A percentile compares a stretch with the other conserved stretches of the same genome.
phyloP scores from a whole-genome alignment of 2,797 vertebrate genomes.

The Neoniphon sammara region DNA sequence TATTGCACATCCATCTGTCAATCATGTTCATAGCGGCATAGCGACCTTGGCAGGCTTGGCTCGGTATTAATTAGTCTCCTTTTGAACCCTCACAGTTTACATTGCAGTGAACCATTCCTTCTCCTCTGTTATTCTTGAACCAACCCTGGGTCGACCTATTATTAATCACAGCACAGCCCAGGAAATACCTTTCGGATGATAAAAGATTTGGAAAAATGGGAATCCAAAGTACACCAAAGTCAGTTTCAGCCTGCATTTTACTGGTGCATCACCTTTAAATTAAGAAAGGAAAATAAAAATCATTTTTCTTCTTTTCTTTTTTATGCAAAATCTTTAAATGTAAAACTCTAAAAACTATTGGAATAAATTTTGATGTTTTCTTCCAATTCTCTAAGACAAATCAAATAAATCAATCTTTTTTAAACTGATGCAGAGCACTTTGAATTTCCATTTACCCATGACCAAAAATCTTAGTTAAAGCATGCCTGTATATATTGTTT shows the following conservation, averaged over 20 bases:
- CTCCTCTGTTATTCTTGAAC: slow-evolving; percentile 64
- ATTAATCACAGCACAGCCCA: slow-evolving; percentile 61
- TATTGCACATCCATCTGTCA: slow-evolving; percentile 71
- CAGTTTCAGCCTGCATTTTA: slow-evolving; percentile 12
- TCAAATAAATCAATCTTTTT: slow-evolving; percentile 19
- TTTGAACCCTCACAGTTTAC: slow-evolving; percentile 64
- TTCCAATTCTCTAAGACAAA: slow-evolving; percentile 6
- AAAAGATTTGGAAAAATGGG: slow-evolving; percentile 49
- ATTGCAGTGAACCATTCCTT: slow-evolving; percentile 58
- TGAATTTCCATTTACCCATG: slow-evolving; percentile 17
- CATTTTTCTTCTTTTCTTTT: too few species aligned
- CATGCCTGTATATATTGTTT: slow-evolving; percentile 15
- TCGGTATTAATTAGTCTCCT: slow-evolving; percentile 59
- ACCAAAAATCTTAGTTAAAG: slow-evolving; percentile 51
- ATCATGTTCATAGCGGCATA: slow-evolving; percentile 70
- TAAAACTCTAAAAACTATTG: not conserved
- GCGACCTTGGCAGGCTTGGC: slow-evolving; percentile 63
- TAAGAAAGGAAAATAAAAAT: not conserved
- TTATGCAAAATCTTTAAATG: not conserved
- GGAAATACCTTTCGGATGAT: slow-evolving; percentile 46
- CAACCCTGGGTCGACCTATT: slow-evolving; percentile 47
- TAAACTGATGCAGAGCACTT: slow-evolving; percentile 24
- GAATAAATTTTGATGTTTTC: not conserved
- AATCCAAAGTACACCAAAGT: not conserved
- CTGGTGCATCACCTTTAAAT: slow-evolving; percentile 14